Percentiles rank a stretch among this genome's conserved stretches.
These are phyloP conservation scores for Albula goreensis DNA, from an alignment of 2,113 vertebrate genomes.

Conservation along the genomic window DNA sequence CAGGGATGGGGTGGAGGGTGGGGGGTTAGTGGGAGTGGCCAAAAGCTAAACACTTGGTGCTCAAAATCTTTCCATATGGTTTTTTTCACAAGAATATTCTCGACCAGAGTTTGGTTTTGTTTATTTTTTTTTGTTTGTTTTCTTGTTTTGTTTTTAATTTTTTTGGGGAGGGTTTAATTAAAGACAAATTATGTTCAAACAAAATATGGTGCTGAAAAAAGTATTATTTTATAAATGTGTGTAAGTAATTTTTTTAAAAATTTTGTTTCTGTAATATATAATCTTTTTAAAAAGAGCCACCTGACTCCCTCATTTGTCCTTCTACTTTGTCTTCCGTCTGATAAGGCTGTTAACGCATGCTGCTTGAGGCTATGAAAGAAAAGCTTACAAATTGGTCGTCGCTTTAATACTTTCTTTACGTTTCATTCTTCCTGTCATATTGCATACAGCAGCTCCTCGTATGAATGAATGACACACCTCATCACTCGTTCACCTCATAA, in stretches of 20 bases:
- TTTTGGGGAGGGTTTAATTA: constrained; percentile 38
- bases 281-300: constrained; percentile 74
- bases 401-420: background rate
- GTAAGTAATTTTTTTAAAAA: constrained; percentile 73
- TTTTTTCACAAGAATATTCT: constrained; percentile 53
- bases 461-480: background rate
- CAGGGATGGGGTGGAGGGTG: constrained; percentile 36
- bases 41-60: constrained; percentile 42
- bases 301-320: constrained; percentile 66
- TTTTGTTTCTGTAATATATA: constrained; percentile 80
- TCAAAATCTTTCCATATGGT: constrained; percentile 46
- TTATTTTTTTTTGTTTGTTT: background rate
- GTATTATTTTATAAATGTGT: constrained; percentile 73
- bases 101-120: constrained; percentile 25
- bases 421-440: background rate
- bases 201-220: constrained; percentile 74
- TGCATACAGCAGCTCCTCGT: background rate
- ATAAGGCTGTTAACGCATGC: constrained; percentile 12
- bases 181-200: constrained; percentile 53
- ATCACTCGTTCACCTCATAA: background rate
- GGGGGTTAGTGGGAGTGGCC: background rate
- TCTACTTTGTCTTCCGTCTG: background rate
- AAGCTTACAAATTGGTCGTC: background rate
- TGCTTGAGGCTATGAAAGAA: background rate
- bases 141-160: constrained; percentile 15